Evolutionary conservation across 2,113 vertebrate genomes (phyloP).

Genomic region (Platysteira castanea): DNA sequence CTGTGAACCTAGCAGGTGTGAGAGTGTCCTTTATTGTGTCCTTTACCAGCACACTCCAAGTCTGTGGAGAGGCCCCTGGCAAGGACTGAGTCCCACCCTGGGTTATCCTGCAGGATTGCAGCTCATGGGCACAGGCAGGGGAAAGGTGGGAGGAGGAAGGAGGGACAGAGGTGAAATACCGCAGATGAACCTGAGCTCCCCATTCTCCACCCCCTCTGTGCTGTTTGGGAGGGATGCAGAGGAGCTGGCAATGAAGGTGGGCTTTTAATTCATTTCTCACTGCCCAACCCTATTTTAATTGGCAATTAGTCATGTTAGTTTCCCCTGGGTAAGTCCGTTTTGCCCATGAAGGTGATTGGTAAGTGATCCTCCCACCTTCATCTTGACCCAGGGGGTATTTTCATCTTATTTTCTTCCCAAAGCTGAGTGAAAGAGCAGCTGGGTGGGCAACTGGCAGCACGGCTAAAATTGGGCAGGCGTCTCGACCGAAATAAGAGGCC

Average conservation of each 20-base stretch:
- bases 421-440: background rate
- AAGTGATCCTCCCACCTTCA: background rate
- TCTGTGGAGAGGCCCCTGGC: background rate
- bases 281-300: background rate
- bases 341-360: background rate
- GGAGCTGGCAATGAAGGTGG: background rate
- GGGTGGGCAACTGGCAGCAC: background rate
- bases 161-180: background rate
- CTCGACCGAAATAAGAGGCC: background rate
- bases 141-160: background rate
- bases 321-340: background rate
- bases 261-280: background rate
- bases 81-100: too few relatives aligned
- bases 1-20: too few relatives aligned
- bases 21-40: too few relatives aligned
- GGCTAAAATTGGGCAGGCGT: background rate
- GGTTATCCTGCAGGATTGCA: background rate
- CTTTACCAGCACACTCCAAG: too few relatives aligned
- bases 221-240: background rate
- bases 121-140: background rate
- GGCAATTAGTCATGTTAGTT: background rate
- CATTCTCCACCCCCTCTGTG: too few relatives aligned
- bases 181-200: fast-evolving
- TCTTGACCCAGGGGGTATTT: background rate
- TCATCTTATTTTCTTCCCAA: background rate